These are phyloP conservation scores for Pogonocichla stellata DNA, from an alignment of 2,113 vertebrate species.

Conservation along the genomic window DNA sequence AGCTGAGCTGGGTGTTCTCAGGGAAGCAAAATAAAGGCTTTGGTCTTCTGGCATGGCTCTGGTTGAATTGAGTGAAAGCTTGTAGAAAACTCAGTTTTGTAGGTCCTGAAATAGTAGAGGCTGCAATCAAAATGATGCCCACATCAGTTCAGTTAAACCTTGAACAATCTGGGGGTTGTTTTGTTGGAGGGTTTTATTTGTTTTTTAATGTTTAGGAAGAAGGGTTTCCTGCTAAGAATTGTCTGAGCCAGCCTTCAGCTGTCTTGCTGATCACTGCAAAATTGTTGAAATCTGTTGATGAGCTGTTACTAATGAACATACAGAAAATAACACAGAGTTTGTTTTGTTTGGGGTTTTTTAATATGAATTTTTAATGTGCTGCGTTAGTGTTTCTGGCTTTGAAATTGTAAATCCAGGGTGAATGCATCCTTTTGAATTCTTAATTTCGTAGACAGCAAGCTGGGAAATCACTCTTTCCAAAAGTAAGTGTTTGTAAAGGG, in stretches of 20 bases:
- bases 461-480: not conserved
- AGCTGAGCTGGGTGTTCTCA: not conserved
- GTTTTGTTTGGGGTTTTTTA: not conserved
- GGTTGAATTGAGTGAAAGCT: not conserved
- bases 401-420: not conserved
- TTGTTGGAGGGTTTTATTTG: not conserved
- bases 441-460: not conserved
- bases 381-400: not conserved
- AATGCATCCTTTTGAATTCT: not conserved
- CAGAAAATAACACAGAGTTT: not conserved
- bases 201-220: not conserved
- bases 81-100: not conserved
- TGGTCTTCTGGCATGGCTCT: not conserved
- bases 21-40: not conserved
- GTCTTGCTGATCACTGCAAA: not conserved
- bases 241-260: not conserved
- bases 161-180: not conserved
- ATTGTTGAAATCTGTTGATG: not conserved
- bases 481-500: not conserved
- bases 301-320: not conserved
- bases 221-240: not conserved
- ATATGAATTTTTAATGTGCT: not conserved
- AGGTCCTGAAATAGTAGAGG: not conserved
- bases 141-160: not conserved
- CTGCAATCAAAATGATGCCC: not conserved